Evolutionary conservation across 2,113 vertebrate genomes (phyloP).

Genomic region (Crotophaga sulcirostris): DNA sequence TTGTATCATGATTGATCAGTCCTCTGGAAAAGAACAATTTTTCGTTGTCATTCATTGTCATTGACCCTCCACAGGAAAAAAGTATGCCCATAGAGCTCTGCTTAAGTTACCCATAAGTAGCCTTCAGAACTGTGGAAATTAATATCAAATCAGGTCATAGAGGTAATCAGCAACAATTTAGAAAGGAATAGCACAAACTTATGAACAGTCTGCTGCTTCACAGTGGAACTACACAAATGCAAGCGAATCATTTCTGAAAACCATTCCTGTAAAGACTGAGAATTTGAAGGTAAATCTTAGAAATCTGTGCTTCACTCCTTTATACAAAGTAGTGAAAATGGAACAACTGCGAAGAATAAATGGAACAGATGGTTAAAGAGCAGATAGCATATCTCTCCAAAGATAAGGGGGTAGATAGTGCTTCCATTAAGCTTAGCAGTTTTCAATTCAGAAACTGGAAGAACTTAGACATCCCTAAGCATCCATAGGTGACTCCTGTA

Average conservation of each 20-base stretch:
- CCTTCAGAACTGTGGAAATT: not conserved
- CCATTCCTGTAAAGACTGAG: not conserved
- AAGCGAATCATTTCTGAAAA: not conserved
- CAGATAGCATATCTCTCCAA: constrained; percentile 7
- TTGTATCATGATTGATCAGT: constrained; percentile 7
- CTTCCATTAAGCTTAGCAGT: constrained; percentile 17
- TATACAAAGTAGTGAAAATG: not conserved
- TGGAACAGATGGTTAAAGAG: not conserved
- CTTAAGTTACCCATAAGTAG: not conserved
- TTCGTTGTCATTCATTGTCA: not conserved
- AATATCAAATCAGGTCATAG: not conserved
- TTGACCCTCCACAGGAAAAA: not conserved
- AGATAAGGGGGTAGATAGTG: not conserved
- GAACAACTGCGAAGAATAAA: constrained; percentile 3
- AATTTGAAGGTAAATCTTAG: not conserved
- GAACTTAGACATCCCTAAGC: not conserved
- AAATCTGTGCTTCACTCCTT: not conserved
- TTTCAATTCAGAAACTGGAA: not conserved
- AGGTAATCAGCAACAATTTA: not conserved
- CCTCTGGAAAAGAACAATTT: not conserved
- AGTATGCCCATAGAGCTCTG: not conserved
- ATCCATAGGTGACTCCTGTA: not conserved
- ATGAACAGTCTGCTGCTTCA: not conserved
- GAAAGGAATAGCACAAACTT: not conserved
- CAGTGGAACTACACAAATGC: not conserved